Conservation (phyloP, 1,140 invertebrate genomes). For the Contarinia nasturtii region DNA sequence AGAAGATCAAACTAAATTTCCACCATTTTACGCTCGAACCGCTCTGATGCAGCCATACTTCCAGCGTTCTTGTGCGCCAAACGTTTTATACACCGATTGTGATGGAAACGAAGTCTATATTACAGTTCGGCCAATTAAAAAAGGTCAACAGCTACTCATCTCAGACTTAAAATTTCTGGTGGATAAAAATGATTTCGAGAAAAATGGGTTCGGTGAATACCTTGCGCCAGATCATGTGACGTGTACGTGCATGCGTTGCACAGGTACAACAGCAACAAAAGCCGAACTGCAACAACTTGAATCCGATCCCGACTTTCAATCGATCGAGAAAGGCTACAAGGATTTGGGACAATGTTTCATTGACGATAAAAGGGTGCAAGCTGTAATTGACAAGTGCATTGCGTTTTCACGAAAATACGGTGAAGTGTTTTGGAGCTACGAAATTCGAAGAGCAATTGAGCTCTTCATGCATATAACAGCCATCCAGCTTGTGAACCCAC, state of each 20-base stretch:
- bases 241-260: background rate
- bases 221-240: background rate
- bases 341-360: too few relatives aligned
- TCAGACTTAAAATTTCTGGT: background rate
- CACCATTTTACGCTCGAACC: background rate
- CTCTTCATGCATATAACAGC: too few relatives aligned
- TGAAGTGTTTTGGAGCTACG: too few relatives aligned
- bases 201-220: background rate
- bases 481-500: too few relatives aligned
- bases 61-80: background rate
- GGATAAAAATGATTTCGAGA: background rate
- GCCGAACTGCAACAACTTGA: background rate
- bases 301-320: background rate
- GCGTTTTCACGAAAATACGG: too few relatives aligned
- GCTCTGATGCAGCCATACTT: background rate
- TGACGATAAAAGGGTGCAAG: too few relatives aligned
- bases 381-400: too few relatives aligned
- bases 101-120: background rate
- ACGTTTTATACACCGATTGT: background rate
- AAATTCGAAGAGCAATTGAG: too few relatives aligned
- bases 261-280: background rate
- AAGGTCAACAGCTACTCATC: conserved; percentile 1
- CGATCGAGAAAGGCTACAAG: too few relatives aligned
- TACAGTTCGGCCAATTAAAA: conserved; percentile 1
- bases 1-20: background rate